Evolutionary conservation across 2,113 vertebrate species (phyloP).

Genomic region (Epinephelus lanceolatus): DNA sequence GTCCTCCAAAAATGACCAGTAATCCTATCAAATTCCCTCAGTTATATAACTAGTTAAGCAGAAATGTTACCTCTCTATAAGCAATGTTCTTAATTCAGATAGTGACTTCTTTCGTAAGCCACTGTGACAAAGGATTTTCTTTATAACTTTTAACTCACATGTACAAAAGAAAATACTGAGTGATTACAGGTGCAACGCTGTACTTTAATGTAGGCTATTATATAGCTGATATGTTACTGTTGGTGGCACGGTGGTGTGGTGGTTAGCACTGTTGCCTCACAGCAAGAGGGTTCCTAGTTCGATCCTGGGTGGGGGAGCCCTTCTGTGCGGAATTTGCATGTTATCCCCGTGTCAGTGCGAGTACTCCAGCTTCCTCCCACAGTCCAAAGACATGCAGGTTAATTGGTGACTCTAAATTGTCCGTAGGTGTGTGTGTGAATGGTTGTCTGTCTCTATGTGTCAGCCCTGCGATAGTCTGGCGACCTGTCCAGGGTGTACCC

Average conservation of each 20-base stretch:
- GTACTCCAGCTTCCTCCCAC: no score
- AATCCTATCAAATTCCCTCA: conserved; percentile 29
- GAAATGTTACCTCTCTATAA: not conserved
- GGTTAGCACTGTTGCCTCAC: no score
- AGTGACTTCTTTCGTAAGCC: conserved; percentile 3
- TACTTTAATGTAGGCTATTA: not conserved
- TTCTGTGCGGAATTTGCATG: no score
- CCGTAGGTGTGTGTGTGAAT: no score
- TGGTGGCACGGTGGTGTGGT: not conserved
- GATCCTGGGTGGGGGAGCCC: no score
- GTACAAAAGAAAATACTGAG: conserved; percentile 18
- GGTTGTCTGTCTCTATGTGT: no score
- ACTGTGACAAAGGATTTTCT: conserved; percentile 34
- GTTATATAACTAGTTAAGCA: conserved; percentile 31
- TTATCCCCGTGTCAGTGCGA: no score
- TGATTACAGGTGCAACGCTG: not conserved
- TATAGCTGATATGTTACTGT: not conserved
- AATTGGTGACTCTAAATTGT: no score
- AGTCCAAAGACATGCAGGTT: no score
- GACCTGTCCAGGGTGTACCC: no score
- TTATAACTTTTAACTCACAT: conserved; percentile 21
- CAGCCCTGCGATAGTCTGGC: no score
- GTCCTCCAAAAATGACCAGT: conserved; percentile 4
- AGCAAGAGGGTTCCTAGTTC: no score
- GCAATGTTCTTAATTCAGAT: conserved; percentile 4